phyloP scores from a whole-genome alignment of 2,797 vertebrate species.

The Aulostomus chinensis region DNA sequence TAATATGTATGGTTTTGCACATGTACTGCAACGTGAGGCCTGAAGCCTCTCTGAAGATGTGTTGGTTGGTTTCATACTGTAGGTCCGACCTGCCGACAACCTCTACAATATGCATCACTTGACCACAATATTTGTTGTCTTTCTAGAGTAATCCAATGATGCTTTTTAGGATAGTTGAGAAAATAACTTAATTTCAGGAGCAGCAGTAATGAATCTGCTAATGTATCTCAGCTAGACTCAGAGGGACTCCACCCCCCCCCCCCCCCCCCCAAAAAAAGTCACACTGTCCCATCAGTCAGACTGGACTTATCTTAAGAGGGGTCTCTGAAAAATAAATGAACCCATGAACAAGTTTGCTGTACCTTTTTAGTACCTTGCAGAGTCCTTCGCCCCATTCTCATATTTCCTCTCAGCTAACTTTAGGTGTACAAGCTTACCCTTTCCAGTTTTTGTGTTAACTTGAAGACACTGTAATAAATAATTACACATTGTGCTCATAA shows the following conservation, averaged over 20 bases:
- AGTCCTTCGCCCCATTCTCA: slow-evolving; percentile 82
- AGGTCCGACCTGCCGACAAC: slow-evolving; percentile 85
- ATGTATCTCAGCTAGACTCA: slow-evolving; percentile 65
- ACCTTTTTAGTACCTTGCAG: slow-evolving; percentile 80
- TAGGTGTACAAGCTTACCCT: slow-evolving; percentile 81
- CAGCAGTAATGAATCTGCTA: slow-evolving; percentile 85
- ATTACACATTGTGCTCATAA: slow-evolving; percentile 96
- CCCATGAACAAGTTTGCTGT: slow-evolving; percentile 93
- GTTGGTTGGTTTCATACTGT: slow-evolving; percentile 78
- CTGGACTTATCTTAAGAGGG: slow-evolving; percentile 76
- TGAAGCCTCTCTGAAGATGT: slow-evolving; percentile 69
- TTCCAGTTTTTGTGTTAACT: slow-evolving; percentile 91
- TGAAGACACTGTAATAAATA: slow-evolving; percentile 94
- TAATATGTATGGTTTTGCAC: slow-evolving; percentile 94
- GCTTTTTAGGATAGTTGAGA: slow-evolving; percentile 87
- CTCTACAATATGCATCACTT: slow-evolving; percentile 90
- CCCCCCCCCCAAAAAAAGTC: slow-evolving; percentile 81
- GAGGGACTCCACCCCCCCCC: slow-evolving; percentile 53
- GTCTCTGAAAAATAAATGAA: slow-evolving; percentile 81
- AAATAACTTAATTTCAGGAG: slow-evolving; percentile 75
- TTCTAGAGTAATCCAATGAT: slow-evolving; percentile 91
- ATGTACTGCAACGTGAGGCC: slow-evolving; percentile 92
- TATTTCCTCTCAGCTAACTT: slow-evolving; percentile 71
- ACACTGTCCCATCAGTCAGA: slow-evolving; percentile 83
- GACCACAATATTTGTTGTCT: slow-evolving; percentile 87